Base-by-base conservation (phyloP, 2,888 invertebrate species). In the Saturnia pavonia region DNA sequence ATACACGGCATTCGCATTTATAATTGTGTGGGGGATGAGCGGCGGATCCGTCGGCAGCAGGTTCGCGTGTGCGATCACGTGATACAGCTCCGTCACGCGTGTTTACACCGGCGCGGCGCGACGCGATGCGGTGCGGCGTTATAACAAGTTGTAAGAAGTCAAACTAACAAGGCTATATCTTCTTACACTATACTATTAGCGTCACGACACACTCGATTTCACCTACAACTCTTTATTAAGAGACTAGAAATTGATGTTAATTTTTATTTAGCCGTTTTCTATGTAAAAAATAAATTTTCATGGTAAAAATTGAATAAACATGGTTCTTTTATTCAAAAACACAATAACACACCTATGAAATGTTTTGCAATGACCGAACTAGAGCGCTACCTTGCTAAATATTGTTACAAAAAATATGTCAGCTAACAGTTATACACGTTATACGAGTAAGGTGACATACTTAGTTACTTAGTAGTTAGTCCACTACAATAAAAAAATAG, bases 31-130 rank as follows among this genome's bases (percentile, higher is more conserved):
- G 80, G 82, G 86, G 83, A 86, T 85, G 88, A 85, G 82, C 82
- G 82, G 82, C 83, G 80, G 80, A 83, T 82, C 86, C 85, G 83
- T 76, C 74, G 76, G 80, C 72, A 65, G 65, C 34, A 65, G 40
- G 85, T 81, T 91, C 89, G 93, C 93, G 92, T 92, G 93, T 87
- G 73, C 85, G 89, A 90, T 91, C 87, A 88, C 88, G 88, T 88
- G 92, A 91, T 91, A 91, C 80, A 82, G 76, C 80, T 80, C 81
- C 89, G 90, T 92, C 92, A 92, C 91, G 92, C 92, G 88, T 90
- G 91, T 90, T 86, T 83, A 85, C 87, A 85, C 85, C 86, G 34
- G 3, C 2, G 3, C 34, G 34, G 34, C 2, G 34, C 34, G 34
- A 6, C 34, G 34, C 34, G 34, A 2, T 2, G 34, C 34, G 6